Conservation (phyloP, 2,888 invertebrate genomes). For the Ochropacha duplaris region DNA sequence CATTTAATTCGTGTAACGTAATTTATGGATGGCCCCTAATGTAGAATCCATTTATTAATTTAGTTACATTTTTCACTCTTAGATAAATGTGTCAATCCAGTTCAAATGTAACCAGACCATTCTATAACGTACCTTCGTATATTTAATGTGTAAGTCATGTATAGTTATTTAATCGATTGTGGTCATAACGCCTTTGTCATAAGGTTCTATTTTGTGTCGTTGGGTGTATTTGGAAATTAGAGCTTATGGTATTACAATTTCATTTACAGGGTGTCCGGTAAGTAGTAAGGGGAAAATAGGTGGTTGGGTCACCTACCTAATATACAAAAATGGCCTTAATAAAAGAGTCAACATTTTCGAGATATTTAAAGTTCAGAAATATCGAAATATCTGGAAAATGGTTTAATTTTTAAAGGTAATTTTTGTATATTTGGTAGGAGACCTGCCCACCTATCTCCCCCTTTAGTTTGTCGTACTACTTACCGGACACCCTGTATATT, state of each 20-base stretch:
- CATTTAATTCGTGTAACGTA: too few species aligned
- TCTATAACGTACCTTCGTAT: conserved; percentile 62
- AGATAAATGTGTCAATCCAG: conserved; percentile 27
- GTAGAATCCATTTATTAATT: background rate
- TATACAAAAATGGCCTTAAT: too few species aligned
- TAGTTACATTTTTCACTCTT: background rate
- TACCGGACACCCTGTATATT: background rate
- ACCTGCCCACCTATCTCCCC: too few species aligned
- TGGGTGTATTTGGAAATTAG: background rate
- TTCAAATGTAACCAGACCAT: conserved; percentile 66
- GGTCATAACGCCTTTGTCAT: background rate
- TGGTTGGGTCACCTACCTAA: too few species aligned
- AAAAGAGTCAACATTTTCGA: too few species aligned
- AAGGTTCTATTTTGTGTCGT: background rate
- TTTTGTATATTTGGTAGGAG: too few species aligned
- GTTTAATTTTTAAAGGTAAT: too few species aligned
- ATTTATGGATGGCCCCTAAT: background rate
- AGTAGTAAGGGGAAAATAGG: too few species aligned
- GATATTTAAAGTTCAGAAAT: too few species aligned
- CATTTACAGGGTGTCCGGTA: too few species aligned
- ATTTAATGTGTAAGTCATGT: conserved; percentile 9
- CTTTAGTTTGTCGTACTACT: too few species aligned
- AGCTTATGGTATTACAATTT: background rate
- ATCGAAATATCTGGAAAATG: too few species aligned
- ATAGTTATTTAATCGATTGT: conserved; percentile 8